Evolutionary conservation across 2,797 vertebrate species (phyloP).

Genomic region (Monodelphis domestica): DNA sequence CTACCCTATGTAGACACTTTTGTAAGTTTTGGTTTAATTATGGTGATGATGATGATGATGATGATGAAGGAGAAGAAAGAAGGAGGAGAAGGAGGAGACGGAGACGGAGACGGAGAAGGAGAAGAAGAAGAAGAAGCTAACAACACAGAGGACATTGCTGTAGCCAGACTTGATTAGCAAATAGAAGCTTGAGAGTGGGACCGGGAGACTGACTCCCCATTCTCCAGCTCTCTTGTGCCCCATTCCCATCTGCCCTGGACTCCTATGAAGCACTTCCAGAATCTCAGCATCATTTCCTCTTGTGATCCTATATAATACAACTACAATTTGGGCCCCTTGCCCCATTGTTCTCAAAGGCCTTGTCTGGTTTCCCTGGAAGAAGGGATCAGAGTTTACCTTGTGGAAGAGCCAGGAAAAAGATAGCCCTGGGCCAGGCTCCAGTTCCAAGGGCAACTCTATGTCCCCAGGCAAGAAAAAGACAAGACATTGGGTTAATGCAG

Average conservation of each 20-base stretch:
- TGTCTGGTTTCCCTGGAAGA: neutral
- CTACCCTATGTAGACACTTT: neutral
- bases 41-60: neutral
- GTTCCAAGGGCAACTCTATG: neutral
- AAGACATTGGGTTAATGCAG: neutral
- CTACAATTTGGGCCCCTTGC: neutral
- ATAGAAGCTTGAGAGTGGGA: neutral
- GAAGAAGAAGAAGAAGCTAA: too few species aligned
- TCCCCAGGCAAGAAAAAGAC: neutral
- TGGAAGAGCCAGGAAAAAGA: neutral
- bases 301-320: neutral
- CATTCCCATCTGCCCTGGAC: neutral
- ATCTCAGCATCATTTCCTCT: conserved; percentile 17
- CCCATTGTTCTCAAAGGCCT: conserved; percentile 14
- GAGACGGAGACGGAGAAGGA: too few species aligned
- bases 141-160: neutral
- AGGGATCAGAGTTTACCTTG: neutral
- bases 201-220: neutral
- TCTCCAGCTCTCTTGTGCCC: too few species aligned
- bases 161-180: neutral
- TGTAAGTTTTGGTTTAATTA: neutral
- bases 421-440: neutral
- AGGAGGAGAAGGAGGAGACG: too few species aligned
- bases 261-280: neutral
- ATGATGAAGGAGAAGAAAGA: too few species aligned